Base-by-base conservation (phyloP, 2,113 vertebrate genomes). In the Chelonoidis abingdonii region DNA sequence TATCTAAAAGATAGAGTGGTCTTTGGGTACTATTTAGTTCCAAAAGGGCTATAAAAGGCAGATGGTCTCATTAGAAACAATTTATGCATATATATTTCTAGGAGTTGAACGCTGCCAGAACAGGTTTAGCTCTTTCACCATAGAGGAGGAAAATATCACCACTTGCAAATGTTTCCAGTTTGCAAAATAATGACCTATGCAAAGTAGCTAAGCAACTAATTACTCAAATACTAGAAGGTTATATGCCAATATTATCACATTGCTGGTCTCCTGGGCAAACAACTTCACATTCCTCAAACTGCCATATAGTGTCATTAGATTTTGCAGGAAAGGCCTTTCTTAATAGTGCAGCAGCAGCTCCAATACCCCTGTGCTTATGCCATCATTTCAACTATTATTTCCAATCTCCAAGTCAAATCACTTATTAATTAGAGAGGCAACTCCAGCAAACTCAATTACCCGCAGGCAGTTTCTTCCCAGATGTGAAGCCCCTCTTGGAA, bases 61-160 rank as follows among this genome's bases (percentile, higher is more conserved):
- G 98, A 98, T 98, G 98, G 98, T 98, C 98, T 98, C 98, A 98
- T 98, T 98, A 98, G 98, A 98, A 98, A 98, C 98, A 98, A 98
- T 98, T 98, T 98, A 98, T 98, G 98, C 98, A 98, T 98, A 98
- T 98, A 98, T 98, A 98, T 98, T 98, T 98, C 98, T 98, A 98
- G 98, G 98, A 98, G 98, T 98, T 98, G 98, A 98, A 97, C 96
- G 95, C 98, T 98, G 98, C 97, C 92, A 97, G 98, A 97, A 97
- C 98, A 98, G 98, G 97, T 98, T 98, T 98, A 98, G 98, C 97
- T 98, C 97, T 97, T 98, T 96, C 98, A 95, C 98, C 96, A 98
- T 91, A 97, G 96, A 8, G 88, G 96, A 98, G 96, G 98, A 98
- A 98, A 98, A 98, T 98, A 98, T 98, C 98, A 98, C 97, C 96